phyloP scores from a whole-genome alignment of 2,888 invertebrate species.

The Bembecia ichneumoniformis region DNA sequence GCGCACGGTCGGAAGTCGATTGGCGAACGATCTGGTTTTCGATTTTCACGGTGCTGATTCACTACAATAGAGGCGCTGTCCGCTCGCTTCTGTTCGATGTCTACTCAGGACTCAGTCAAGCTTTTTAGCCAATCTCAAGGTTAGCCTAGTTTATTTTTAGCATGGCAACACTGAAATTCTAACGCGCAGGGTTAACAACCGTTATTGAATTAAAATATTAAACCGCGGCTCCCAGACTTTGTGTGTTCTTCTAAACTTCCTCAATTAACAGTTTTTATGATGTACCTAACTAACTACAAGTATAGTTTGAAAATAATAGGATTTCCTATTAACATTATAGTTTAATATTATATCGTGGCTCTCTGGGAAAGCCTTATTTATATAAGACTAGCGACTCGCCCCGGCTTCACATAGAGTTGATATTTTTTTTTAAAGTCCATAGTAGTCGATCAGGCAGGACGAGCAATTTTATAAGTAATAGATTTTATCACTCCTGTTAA shows the following conservation, averaged over 20 bases:
- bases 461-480: too few species aligned
- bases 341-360: too few species aligned
- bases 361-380: too few species aligned
- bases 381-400: too few species aligned
- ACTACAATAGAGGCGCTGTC: slow-evolving; percentile 52
- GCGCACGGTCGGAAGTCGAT: slow-evolving; percentile 32
- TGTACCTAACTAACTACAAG: neutral
- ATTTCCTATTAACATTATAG: neutral
- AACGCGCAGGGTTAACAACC: neutral
- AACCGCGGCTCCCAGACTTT: neutral
- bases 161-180: neutral
- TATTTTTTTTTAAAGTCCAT: too few species aligned
- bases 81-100: slow-evolving; percentile 39
- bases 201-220: neutral
- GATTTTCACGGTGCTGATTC: slow-evolving; percentile 69
- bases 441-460: too few species aligned
- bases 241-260: neutral
- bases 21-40: slow-evolving; percentile 44
- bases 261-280: neutral
- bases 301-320: neutral
- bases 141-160: slow-evolving; percentile 17
- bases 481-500: too few species aligned
- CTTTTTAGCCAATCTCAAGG: slow-evolving; percentile 66
- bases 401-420: too few species aligned
- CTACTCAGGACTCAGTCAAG: slow-evolving; percentile 39